Conservation (phyloP, 1,140 invertebrate genomes). For the Drosophila kurseongensis region DNA sequence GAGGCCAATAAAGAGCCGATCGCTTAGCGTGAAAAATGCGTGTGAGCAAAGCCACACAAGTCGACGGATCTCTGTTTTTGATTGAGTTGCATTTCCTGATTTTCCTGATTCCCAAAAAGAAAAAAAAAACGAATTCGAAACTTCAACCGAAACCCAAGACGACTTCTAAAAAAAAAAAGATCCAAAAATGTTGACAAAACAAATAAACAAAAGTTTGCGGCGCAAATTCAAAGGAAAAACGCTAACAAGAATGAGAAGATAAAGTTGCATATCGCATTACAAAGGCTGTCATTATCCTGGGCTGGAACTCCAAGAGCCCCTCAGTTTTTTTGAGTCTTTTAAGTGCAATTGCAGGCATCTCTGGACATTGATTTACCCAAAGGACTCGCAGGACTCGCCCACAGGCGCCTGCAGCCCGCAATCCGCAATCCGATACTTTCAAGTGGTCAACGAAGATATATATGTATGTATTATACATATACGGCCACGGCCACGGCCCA, state of each 20-base stretch:
- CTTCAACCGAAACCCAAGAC: constrained; percentile 68
- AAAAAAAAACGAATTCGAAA: constrained; percentile 47
- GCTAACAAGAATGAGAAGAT: constrained; percentile 37
- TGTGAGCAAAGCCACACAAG: constrained; percentile 80
- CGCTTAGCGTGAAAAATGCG: constrained; percentile 76
- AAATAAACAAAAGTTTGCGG: constrained; percentile 74
- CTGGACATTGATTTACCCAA: constrained; percentile 60
- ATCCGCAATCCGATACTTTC: constrained; percentile 21
- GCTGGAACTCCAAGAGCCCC: constrained; percentile 15
- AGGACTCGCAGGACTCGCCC: constrained; percentile 51
- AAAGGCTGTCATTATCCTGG: constrained; percentile 69
- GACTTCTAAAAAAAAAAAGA: constrained; percentile 55
- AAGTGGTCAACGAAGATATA: constrained; percentile 19
- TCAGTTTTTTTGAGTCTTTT: constrained; percentile 4
- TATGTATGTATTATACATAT: background rate
- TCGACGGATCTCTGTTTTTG: constrained; percentile 59
- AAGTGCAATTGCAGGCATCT: constrained; percentile 35
- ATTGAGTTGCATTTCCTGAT: constrained; percentile 74
- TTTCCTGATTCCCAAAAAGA: constrained; percentile 1
- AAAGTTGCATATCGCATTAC: constrained; percentile 72
- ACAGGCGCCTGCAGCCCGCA: constrained; percentile 15
- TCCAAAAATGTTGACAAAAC: constrained; percentile 76
- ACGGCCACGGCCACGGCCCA: background rate
- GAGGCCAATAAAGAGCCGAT: constrained; percentile 65
- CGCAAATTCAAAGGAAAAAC: constrained; percentile 58